phyloP scores from a whole-genome alignment of 1,140 invertebrate species.

The Papilio machaon region DNA sequence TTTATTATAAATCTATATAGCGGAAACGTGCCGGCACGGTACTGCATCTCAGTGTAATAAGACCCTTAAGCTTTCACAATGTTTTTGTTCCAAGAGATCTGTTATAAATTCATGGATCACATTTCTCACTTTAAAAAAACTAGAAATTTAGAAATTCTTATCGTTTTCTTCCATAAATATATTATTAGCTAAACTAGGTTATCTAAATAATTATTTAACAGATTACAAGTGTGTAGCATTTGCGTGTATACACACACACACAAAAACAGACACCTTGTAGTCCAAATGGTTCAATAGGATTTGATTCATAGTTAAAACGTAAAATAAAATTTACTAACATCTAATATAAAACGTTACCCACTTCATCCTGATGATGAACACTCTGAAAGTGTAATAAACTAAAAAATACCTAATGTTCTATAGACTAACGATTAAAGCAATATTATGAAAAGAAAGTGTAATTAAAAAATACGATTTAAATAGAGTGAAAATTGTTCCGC shows the following conservation, averaged over 20 bases:
- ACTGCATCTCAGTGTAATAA: neutral
- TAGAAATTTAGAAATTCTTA: neutral
- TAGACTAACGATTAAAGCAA: neutral
- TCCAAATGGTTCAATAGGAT: too few species aligned
- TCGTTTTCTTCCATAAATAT: neutral
- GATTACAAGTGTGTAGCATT: neutral
- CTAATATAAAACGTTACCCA: too few species aligned
- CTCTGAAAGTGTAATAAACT: neutral
- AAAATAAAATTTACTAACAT: too few species aligned
- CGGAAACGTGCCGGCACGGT: neutral
- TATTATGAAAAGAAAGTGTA: neutral
- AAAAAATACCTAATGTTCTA: too few species aligned
- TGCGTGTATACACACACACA: too few species aligned
- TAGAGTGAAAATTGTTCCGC: too few species aligned
- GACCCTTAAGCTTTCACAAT: neutral
- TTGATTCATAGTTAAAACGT: too few species aligned
- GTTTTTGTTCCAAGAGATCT: neutral
- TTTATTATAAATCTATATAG: neutral
- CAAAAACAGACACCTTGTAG: too few species aligned
- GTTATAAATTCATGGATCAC: constrained; percentile 3
- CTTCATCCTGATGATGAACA: neutral
- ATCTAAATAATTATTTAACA: neutral
- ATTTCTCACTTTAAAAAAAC: constrained; percentile 11
- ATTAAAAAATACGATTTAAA: neutral
- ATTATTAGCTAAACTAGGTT: neutral